These are phyloP conservation scores for Brachylomia viminalis DNA, from an alignment of 2,888 invertebrate species.

Conservation along the genomic window DNA sequence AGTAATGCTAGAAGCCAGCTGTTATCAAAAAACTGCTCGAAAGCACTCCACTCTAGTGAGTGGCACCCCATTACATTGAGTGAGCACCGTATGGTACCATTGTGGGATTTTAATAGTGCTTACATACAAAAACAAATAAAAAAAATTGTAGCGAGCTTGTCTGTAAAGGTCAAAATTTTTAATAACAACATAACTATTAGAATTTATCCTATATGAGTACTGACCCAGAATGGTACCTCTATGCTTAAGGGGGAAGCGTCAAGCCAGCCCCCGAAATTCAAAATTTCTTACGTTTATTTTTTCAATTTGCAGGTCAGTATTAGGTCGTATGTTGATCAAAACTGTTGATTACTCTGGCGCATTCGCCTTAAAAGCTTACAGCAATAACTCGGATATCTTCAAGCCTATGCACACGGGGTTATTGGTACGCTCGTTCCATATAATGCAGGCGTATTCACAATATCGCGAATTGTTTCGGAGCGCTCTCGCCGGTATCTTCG, in stretches of 20 bases:
- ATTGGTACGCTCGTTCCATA: not conserved
- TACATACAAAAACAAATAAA: too few species aligned
- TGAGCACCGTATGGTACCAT: slow-evolving; percentile 23
- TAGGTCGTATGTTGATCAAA: too few species aligned
- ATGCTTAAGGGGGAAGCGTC: too few species aligned
- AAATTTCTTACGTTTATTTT: too few species aligned
- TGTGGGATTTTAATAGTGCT: slow-evolving; percentile 41
- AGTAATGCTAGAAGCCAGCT: slow-evolving; percentile 26
- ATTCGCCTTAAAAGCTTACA: slow-evolving; percentile 33
- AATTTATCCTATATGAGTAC: not conserved
- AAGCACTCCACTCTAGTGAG: slow-evolving; percentile 32
- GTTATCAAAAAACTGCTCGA: slow-evolving; percentile 26
- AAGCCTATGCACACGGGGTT: not conserved
- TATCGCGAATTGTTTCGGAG: not conserved
- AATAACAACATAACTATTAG: not conserved
- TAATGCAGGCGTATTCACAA: not conserved
- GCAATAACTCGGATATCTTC: slow-evolving; percentile 15
- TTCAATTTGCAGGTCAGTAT: too few species aligned
- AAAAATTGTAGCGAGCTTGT: slow-evolving; percentile 1
- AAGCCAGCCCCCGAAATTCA: too few species aligned
- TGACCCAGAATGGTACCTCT: slow-evolving; percentile 2
- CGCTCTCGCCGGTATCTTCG: not conserved
- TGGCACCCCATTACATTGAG: slow-evolving; percentile 24
- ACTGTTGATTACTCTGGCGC: too few species aligned
- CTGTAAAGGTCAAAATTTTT: not conserved